phyloP scores from a whole-genome alignment of 2,797 vertebrate species.

The Remorina albescens region DNA sequence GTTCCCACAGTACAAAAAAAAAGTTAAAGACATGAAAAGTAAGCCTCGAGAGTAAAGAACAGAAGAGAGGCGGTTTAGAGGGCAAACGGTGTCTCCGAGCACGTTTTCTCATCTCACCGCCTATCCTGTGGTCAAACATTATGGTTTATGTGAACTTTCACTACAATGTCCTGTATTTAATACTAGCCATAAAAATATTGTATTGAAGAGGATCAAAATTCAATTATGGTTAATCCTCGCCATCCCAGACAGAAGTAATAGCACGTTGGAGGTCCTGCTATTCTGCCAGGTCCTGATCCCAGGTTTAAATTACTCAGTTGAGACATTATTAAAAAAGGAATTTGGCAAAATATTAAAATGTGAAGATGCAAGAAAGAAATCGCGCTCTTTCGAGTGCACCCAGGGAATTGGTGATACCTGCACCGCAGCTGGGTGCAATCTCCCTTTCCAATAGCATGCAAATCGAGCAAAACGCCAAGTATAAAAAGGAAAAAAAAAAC shows the following conservation, averaged over 20 bases:
- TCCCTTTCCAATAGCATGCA: slow-evolving; percentile 65
- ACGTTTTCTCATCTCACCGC: slow-evolving; percentile 5
- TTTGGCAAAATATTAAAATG: slow-evolving; percentile 79
- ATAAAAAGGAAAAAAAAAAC: slow-evolving; percentile 11
- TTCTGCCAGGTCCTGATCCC: slow-evolving; percentile 23
- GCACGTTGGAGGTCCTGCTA: slow-evolving; percentile 40
- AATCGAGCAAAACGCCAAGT: slow-evolving; percentile 45
- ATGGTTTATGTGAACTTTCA: slow-evolving; percentile 28
- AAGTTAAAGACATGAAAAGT: slow-evolving; percentile 46
- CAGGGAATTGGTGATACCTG: slow-evolving; percentile 42
- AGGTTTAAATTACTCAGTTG: slow-evolving; percentile 6
- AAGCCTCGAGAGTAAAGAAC: slow-evolving; percentile 33
- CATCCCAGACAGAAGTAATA: slow-evolving; percentile 31
- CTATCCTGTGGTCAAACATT: background rate
- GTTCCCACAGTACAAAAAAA: slow-evolving; percentile 50
- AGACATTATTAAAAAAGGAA: slow-evolving; percentile 52
- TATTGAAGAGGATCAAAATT: slow-evolving; percentile 20
- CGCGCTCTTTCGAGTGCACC: slow-evolving; percentile 54
- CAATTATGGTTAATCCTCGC: slow-evolving; percentile 23
- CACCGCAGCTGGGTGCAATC: slow-evolving; percentile 44
- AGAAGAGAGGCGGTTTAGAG: slow-evolving; percentile 15
- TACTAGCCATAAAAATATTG: slow-evolving; percentile 2
- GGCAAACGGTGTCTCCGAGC: slow-evolving; percentile 21
- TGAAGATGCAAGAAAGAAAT: slow-evolving; percentile 53
- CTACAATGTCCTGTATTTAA: slow-evolving; percentile 24